A percentile compares a stretch with the other conserved stretches of the same genome.
Evolutionary conservation across 1,140 invertebrate genomes (phyloP).

Genomic region (Calycopis cecrops): DNA sequence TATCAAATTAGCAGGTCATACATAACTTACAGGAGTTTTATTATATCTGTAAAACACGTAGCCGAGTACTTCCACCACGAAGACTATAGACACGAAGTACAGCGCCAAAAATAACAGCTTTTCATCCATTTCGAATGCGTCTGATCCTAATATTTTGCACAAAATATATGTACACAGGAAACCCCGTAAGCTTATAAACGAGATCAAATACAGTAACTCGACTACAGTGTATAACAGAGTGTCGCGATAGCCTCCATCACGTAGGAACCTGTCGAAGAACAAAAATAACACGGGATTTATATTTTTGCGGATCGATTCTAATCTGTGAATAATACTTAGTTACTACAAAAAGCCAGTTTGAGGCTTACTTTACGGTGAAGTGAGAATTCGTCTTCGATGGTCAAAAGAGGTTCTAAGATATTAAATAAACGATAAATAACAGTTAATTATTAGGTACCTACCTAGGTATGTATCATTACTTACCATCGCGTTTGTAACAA

Average conservation of each 20-base stretch:
- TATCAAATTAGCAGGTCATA: slow-evolving; percentile 6
- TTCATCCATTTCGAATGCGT: slow-evolving; percentile 49
- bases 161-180: slow-evolving; percentile 47
- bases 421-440: no score
- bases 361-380: no score
- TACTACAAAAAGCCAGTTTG: background rate
- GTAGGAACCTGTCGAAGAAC: slow-evolving; percentile 47
- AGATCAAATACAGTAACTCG: slow-evolving; percentile 44
- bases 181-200: slow-evolving; percentile 47
- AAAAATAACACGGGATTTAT: slow-evolving; percentile 4
- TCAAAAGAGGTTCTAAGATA: no score
- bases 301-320: background rate
- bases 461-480: slow-evolving; percentile 7
- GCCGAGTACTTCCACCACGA: slow-evolving; percentile 53
- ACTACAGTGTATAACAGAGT: slow-evolving; percentile 41
- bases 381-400: no score
- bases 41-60: slow-evolving; percentile 61
- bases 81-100: slow-evolving; percentile 47
- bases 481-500: slow-evolving; percentile 76
- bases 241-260: slow-evolving; percentile 40
- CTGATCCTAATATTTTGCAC: slow-evolving; percentile 41
- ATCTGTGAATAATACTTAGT: background rate
- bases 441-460: no score
- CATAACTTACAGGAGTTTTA: slow-evolving; percentile 49
- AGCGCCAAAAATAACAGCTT: slow-evolving; percentile 46